Percentiles rank a stretch among this genome's conserved stretches.
These are phyloP conservation scores for Myiagra hebetior DNA, from an alignment of 2,113 vertebrate species.

Conservation along the genomic window DNA sequence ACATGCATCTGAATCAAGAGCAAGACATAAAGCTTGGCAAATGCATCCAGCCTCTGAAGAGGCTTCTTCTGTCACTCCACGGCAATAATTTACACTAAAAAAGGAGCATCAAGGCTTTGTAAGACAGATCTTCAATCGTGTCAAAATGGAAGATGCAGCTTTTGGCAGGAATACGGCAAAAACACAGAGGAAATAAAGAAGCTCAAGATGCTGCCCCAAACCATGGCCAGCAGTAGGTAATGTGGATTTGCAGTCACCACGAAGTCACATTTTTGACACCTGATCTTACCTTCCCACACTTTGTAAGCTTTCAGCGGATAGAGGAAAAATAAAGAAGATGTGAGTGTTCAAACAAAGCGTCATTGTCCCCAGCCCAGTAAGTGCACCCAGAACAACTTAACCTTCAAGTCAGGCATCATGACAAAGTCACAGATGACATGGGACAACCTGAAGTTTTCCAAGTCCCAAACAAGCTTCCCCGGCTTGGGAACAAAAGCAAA, in stretches of 20 bases:
- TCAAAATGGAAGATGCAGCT: not conserved
- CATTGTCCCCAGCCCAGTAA: fast-evolving
- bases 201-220: not conserved
- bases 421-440: fast-evolving
- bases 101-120: not conserved
- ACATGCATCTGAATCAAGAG: not conserved
- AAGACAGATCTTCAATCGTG: not conserved
- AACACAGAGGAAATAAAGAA: not conserved
- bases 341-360: not conserved
- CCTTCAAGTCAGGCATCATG: fast-evolving
- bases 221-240: fast-evolving
- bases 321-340: not conserved
- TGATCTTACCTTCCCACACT: not conserved
- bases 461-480: not conserved
- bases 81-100: not conserved
- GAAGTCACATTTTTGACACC: fast-evolving
- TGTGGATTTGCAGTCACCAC: not conserved
- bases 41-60: not conserved
- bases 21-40: not conserved
- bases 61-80: not conserved
- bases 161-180: not conserved
- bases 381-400: fast-evolving
- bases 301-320: not conserved
- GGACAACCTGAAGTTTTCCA: not conserved
- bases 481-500: not conserved